These are phyloP conservation scores for Graphium colonna DNA, from an alignment of 2,888 invertebrate species.

Conservation along the genomic window DNA sequence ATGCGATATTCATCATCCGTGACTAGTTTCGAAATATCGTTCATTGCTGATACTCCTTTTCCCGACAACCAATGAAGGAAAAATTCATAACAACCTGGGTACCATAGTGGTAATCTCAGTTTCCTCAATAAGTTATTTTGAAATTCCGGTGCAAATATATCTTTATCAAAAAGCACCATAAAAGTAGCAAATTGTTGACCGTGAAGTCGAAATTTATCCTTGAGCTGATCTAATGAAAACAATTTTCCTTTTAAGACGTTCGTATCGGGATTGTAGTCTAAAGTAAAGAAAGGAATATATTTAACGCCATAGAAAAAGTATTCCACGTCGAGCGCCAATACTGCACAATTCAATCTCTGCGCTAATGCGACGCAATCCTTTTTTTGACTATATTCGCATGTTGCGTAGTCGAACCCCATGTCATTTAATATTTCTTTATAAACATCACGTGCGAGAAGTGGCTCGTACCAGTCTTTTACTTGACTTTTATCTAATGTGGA, in stretches of 20 bases:
- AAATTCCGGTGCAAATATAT: conserved; percentile 28
- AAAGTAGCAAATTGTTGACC: conserved; percentile 37
- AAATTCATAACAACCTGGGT: neutral
- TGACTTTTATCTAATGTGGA: neutral
- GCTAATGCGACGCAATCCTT: conserved; percentile 41
- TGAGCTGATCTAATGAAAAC: conserved; percentile 33
- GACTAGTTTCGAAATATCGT: neutral
- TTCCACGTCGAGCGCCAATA: conserved; percentile 38
- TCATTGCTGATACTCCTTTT: neutral
- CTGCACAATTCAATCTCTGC: conserved; percentile 35
- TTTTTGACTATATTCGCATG: conserved; percentile 36
- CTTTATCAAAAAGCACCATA: conserved; percentile 32
- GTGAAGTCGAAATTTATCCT: conserved; percentile 31
- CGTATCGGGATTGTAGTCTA: conserved; percentile 21
- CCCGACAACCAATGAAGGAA: conserved; percentile 4
- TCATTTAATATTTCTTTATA: conserved; percentile 38
- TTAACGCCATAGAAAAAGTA: conserved; percentile 35
- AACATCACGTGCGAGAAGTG: conserved; percentile 34
- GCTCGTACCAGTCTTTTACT: conserved; percentile 23
- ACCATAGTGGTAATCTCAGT: neutral
- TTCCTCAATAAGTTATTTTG: conserved; percentile 30
- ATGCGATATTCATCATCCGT: neutral
- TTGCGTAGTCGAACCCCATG: conserved; percentile 33
- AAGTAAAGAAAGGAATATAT: too few species aligned
- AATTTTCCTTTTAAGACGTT: conserved; percentile 30